These are phyloP conservation scores for Drosophila gunungcola DNA, from an alignment of 1,140 invertebrate genomes.

Conservation along the genomic window DNA sequence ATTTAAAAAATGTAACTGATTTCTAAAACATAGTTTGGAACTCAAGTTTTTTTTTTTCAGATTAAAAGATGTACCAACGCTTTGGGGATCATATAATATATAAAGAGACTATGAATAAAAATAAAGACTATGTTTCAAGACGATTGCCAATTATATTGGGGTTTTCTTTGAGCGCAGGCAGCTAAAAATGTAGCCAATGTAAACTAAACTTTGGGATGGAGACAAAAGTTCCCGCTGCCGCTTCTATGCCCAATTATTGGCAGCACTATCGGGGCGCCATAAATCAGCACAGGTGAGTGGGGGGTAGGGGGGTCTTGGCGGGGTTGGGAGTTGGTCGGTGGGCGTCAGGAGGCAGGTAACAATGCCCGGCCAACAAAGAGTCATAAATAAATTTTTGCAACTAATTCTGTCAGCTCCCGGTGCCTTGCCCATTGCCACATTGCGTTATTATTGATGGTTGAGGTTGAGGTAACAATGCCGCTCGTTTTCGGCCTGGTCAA, in stretches of 20 bases:
- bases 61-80: too few species aligned
- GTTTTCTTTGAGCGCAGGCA: constrained; percentile 5
- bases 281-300: constrained; percentile 50
- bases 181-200: constrained; percentile 1
- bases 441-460: constrained; percentile 77
- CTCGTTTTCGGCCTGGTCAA: constrained; percentile 37
- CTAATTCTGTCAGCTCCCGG: constrained; percentile 73
- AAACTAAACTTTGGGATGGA: constrained; percentile 25
- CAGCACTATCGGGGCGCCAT: constrained; percentile 52
- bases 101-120: too few species aligned
- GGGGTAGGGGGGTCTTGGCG: too few species aligned
- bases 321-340: not conserved
- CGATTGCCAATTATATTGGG: not conserved
- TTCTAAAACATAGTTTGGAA: too few species aligned
- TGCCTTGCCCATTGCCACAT: constrained; percentile 63
- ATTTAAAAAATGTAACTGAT: not conserved
- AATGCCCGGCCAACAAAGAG: constrained; percentile 66
- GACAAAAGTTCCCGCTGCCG: constrained; percentile 34
- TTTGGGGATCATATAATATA: too few species aligned
- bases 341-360: constrained; percentile 17
- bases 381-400: constrained; percentile 79
- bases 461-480: constrained; percentile 62
- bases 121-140: not conserved
- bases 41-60: too few species aligned
- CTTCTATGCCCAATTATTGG: constrained; percentile 54